phyloP scores from a whole-genome alignment of 2,888 invertebrate genomes.

The Drosophila histrio region DNA sequence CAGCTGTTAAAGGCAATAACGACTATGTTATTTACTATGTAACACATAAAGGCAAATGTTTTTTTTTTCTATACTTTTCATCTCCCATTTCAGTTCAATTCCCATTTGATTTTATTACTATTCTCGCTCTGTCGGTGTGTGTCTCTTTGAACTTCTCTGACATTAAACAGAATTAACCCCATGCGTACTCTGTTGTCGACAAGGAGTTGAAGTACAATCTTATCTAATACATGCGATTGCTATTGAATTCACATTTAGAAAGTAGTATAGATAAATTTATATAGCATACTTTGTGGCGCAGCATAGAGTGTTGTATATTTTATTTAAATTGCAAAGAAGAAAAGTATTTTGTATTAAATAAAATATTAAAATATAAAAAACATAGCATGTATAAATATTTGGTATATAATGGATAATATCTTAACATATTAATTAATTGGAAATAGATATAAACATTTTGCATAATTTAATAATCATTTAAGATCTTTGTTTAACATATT shows the following conservation, averaged over 20 bases:
- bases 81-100: slow-evolving; percentile 1
- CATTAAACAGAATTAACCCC: slow-evolving; percentile 9
- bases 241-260: not conserved
- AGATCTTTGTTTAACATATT: too few species aligned
- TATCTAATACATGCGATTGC: not conserved
- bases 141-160: slow-evolving; percentile 3
- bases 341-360: too few species aligned
- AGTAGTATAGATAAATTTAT: not conserved
- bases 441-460: too few species aligned
- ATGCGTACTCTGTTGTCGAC: slow-evolving; percentile 2
- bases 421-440: not conserved
- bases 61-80: not conserved
- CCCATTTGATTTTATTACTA: slow-evolving; percentile 1
- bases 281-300: not conserved
- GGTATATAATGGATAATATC: too few species aligned
- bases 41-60: slow-evolving; percentile 23
- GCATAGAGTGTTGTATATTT: too few species aligned
- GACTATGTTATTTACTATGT: slow-evolving; percentile 54
- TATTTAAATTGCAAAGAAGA: too few species aligned
- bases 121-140: not conserved
- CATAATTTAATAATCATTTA: too few species aligned
- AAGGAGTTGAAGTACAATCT: not conserved
- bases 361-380: too few species aligned
- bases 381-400: not conserved
- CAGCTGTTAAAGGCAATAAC: slow-evolving; percentile 41